Base-by-base conservation (phyloP, 2,797 vertebrate species). In the Anableps anableps region DNA sequence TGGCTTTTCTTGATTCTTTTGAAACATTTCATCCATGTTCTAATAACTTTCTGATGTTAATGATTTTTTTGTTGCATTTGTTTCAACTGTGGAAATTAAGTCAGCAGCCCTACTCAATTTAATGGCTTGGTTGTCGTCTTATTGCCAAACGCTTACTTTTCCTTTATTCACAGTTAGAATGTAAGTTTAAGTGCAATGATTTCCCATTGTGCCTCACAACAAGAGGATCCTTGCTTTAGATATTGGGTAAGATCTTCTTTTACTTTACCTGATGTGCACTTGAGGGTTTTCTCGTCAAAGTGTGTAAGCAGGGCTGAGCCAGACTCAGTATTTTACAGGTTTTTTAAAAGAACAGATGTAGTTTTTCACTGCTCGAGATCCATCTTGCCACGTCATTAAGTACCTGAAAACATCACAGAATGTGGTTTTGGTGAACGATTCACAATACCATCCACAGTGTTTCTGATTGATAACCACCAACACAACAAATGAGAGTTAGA, bases 1-100 rank as follows among this genome's bases (percentile, higher is more conserved):
- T 38, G 68, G 7, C 17, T 80, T 79, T 13, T 55, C 71, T 79
- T 19, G 41, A 64, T 75, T 68, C 13, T 80, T 36, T 43, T 76
- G 77, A 77, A 75, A 50, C 29, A 55, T 4, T 64, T 85, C 8
- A 77, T 87, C 75, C 31, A 26, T 74, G 21, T 45, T 31, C 45
- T 45, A 83, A 72, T 48, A 72, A 72, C 72, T 45, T 72, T 43
- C 45, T 85, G 34, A 78, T 90, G 84, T 85, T 82, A 83, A 85
- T 84, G 51, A 75, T 72, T 70, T 48, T 84, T 85, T 83, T 23
- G 75, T 80, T 83, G 86, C 45, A 78, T 76, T 83, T 87, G 78
- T 89, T 90, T 84, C 26, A 85, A 86, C 81, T 83, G 47, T 83
- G 72, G 48, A 81, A 74, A 84, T 87, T 19, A 83, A 90, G 78